phyloP scores from a whole-genome alignment of 2,113 vertebrate species.

The Pachycephala philippinensis region DNA sequence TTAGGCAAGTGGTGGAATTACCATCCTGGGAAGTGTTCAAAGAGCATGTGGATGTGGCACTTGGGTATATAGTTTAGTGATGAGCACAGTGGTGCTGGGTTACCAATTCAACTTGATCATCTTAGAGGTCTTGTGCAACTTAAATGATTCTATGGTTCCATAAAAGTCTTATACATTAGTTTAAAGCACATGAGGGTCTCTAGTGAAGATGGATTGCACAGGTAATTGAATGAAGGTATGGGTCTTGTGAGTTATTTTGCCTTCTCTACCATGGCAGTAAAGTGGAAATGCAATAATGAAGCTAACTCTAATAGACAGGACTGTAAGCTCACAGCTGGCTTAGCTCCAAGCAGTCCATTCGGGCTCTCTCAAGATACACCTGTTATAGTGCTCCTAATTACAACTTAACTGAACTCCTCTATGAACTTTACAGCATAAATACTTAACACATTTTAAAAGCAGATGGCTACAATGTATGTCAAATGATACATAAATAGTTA shows the following conservation, averaged over 20 bases:
- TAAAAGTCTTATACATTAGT: not conserved
- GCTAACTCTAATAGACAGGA: not conserved
- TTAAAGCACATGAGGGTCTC: not conserved
- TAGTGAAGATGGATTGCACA: not conserved
- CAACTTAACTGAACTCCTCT: slow-evolving; percentile 28
- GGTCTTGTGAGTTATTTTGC: slow-evolving; percentile 1
- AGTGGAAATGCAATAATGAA: slow-evolving; percentile 27
- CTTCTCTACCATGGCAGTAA: not conserved
- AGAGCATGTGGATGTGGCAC: not conserved
- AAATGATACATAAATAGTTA: not conserved
- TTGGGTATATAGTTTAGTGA: not conserved
- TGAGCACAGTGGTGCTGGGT: not conserved
- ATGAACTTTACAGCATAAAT: slow-evolving; percentile 13
- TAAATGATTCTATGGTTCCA: not conserved
- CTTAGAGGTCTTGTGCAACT: not conserved
- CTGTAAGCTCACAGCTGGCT: not conserved
- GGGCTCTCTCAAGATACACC: not conserved
- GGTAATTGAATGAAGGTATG: slow-evolving; percentile 31
- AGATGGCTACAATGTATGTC: not conserved
- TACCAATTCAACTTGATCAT: not conserved
- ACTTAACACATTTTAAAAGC: slow-evolving; percentile 4
- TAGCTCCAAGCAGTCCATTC: not conserved
- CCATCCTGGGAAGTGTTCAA: not conserved
- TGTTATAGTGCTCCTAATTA: slow-evolving; percentile 23
- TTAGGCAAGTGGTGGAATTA: not conserved